Evolutionary conservation across 2,888 invertebrate species (phyloP), one percentile per base, ranked within the genome.

Genomic region (Achlya flavicornis): DNA sequence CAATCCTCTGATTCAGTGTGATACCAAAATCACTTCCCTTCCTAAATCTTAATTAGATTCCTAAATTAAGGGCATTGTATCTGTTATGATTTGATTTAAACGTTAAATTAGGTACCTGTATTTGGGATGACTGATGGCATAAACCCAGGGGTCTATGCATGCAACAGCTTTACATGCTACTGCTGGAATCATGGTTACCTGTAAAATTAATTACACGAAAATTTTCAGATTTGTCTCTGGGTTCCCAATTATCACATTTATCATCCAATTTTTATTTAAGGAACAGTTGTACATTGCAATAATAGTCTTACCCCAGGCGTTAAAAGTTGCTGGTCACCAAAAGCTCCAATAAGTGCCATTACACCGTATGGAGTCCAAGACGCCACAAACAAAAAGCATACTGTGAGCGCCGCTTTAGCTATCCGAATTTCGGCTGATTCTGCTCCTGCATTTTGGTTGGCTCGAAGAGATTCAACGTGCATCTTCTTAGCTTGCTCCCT

Each of bases 351-450:
- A 64, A 98, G 92, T 0, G 98, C 96, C 78, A 95, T 95, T 0
- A 97, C 95, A 0, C 97, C 98, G 81, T 98, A 98, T 0, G 98
- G 98, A 4, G 97, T 97, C 98, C 98, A 98, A 0, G 98, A 97
- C 3, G 97, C 95, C 26, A 98, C 95, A 86, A 96, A 98, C 4
- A 98, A 90, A 86, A 97, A 98, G 79, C 98, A 97, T 57, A 98
- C 96, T 0, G 98, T 97, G 58, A 98, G 97, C 3, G 97, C 97
- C 11, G 98, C 97, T 82, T 98, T 98, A 0, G 98, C 97, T 79
- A 98, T 98, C 75, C 97, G 94, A 73, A 98, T 95, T 85, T 98
- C 98, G 0, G 97, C 97, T 0, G 97, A 96, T 72, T 97, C 94
- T 57, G 96, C 95, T 63, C 95, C 94, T 63, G 95, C 94, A 73